These are phyloP conservation scores for Styela clava DNA, from an alignment of 23 tunicate genomes.

Conservation along the genomic window DNA sequence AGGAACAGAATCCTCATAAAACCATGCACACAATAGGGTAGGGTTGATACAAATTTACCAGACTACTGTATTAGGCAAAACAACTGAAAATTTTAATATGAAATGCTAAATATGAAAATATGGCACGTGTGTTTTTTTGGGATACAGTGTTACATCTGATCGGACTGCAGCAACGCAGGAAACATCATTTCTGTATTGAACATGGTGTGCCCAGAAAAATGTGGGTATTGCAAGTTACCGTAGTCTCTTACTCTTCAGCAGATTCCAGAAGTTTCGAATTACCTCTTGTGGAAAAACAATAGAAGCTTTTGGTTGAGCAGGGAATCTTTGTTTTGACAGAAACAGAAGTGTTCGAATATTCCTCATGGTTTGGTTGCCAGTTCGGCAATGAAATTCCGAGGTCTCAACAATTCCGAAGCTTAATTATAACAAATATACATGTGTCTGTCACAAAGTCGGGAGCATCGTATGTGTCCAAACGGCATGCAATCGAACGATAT, in stretches of 20 bases:
- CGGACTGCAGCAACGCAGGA: conserved; percentile 36
- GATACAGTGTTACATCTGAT: conserved; percentile 49
- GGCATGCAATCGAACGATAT: too few species aligned
- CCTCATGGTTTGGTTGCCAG: background rate
- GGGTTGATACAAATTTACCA: too few species aligned
- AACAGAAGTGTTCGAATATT: background rate
- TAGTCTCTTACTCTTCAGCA: background rate
- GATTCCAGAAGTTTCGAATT: background rate
- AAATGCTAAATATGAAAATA: conserved; percentile 12
- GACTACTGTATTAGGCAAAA: too few species aligned
- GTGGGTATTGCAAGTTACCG: background rate
- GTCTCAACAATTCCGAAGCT: too few species aligned
- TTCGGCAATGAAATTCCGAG: too few species aligned
- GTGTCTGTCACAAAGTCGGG: too few species aligned
- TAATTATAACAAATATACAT: too few species aligned
- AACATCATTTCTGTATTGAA: conserved; percentile 47
- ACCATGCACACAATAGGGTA: too few species aligned
- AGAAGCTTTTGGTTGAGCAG: background rate
- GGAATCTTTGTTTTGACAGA: background rate
- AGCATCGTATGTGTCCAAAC: too few species aligned
- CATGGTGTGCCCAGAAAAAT: conserved; percentile 13
- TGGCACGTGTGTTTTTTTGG: conserved; percentile 30
- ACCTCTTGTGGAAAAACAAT: background rate
- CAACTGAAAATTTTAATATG: too few species aligned
- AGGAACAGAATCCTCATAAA: too few species aligned